phyloP scores from a whole-genome alignment of 2,797 vertebrate genomes.

The Sebastes nivosus region DNA sequence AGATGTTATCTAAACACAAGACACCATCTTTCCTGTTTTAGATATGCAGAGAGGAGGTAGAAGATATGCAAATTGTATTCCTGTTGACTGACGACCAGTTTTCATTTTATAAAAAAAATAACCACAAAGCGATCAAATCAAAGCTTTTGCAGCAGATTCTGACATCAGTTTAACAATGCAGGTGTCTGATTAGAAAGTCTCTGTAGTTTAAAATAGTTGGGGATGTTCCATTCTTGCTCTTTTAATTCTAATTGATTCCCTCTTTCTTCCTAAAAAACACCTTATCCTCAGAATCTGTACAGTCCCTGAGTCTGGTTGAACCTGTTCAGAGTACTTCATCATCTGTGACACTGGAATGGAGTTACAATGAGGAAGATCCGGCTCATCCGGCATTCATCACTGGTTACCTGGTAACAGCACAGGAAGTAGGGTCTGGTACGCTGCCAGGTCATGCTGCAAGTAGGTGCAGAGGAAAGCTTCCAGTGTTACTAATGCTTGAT shows the following conservation, averaged over 20 bases:
- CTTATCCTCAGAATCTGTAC: slow-evolving; percentile 59
- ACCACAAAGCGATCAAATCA: neutral
- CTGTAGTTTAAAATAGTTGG: neutral
- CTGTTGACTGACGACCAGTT: neutral
- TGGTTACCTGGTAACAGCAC: slow-evolving; percentile 77
- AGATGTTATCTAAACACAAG: neutral
- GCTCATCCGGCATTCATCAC: slow-evolving; percentile 81
- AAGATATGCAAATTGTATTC: neutral
- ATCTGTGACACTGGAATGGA: slow-evolving; percentile 83
- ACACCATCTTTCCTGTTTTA: slow-evolving; percentile 15
- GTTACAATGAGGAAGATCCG: slow-evolving; percentile 57
- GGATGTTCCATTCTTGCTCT: neutral
- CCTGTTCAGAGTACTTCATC: slow-evolving; percentile 51
- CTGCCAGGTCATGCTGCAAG: neutral
- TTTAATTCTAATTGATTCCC: neutral
- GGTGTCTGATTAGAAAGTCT: neutral
- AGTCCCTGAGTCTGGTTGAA: slow-evolving; percentile 21
- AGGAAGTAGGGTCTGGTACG: neutral
- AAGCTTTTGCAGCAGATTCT: neutral
- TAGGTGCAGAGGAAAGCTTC: slow-evolving; percentile 7
- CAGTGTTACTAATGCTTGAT: neutral
- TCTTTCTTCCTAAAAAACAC: neutral
- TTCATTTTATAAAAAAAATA: neutral
- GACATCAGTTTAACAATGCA: neutral
- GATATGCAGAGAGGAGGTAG: neutral